These are phyloP conservation scores for Leucoraja ocellata DNA, from an alignment of 2,797 vertebrate species.

Conservation along the genomic window DNA sequence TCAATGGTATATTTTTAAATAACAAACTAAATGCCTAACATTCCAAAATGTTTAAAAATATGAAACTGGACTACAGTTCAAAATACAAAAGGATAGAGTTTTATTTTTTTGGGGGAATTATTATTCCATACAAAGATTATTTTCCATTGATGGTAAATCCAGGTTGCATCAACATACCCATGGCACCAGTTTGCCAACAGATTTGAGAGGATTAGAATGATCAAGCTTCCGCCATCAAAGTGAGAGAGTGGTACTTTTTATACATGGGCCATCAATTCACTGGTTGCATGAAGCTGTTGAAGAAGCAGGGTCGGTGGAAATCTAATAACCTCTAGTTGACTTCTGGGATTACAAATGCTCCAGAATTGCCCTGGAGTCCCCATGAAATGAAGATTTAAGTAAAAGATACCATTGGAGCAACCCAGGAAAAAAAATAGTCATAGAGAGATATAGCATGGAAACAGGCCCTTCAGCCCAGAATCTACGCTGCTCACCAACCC, in stretches of 20 bases:
- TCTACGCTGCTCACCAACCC: no score
- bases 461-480: no score
- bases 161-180: neutral
- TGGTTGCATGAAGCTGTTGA: neutral
- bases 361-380: neutral
- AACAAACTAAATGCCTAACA: neutral
- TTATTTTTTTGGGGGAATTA: neutral
- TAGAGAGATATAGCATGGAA: no score
- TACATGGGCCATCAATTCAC: neutral
- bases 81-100: conserved; percentile 23
- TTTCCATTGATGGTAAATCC: conserved; percentile 16
- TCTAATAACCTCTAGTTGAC: neutral
- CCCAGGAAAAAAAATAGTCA: neutral
- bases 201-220: neutral
- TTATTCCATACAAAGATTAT: conserved; percentile 12
- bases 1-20: neutral
- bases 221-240: neutral
- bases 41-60: neutral
- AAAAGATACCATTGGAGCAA: neutral
- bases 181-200: neutral
- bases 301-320: neutral
- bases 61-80: neutral
- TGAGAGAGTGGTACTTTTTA: neutral
- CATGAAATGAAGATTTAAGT: neutral
- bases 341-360: neutral